These are phyloP conservation scores for Seira musarum DNA, from an alignment of 2,888 invertebrate species.

Conservation along the genomic window DNA sequence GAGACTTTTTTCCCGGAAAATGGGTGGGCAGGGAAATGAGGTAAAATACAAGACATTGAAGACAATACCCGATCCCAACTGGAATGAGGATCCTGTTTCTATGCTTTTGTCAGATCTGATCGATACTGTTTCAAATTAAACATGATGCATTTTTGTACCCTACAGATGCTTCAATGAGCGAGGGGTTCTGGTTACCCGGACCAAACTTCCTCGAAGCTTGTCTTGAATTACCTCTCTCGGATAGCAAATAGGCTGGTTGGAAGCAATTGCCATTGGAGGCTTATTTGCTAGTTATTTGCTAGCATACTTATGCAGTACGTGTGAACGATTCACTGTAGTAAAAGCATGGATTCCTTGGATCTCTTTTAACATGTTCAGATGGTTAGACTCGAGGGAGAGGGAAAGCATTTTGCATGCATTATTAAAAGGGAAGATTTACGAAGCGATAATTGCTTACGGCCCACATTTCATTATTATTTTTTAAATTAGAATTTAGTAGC, in stretches of 20 bases:
- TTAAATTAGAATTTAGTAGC: no score
- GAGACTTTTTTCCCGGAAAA: constrained; percentile 10
- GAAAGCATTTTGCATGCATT: neutral
- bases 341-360: neutral
- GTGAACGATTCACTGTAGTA: no score
- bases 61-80: no score
- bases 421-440: neutral
- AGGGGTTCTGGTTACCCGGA: neutral
- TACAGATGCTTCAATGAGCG: neutral
- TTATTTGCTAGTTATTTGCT: no score
- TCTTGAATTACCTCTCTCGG: no score
- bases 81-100: no score
- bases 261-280: no score
- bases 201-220: neutral
- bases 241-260: no score
- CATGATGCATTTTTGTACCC: neutral
- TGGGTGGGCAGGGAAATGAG: constrained; percentile 27
- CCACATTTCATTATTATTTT: neutral
- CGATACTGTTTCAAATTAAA: neutral
- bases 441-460: neutral
- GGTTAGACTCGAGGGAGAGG: no score
- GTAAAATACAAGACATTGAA: neutral
- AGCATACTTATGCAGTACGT: no score
- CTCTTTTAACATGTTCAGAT: no score
- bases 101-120: no score